Conservation (phyloP, 2,888 invertebrate species). For the Alviniconcha strummeri region DNA sequence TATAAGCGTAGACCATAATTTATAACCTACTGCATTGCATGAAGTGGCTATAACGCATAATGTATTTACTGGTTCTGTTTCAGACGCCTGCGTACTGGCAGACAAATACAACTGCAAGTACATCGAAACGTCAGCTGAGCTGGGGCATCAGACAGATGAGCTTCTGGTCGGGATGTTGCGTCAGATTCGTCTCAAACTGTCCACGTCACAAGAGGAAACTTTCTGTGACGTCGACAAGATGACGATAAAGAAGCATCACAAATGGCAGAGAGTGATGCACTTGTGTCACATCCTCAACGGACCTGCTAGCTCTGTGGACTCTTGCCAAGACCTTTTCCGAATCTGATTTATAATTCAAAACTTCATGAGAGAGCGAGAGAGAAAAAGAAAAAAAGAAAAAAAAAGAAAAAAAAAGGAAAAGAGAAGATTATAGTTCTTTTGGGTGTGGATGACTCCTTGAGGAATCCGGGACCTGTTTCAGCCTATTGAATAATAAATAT, state of each 20-base stretch:
- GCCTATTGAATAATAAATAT: too few relatives aligned
- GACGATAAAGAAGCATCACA: background rate
- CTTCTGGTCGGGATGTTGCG: slow-evolving; percentile 92
- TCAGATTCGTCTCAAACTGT: slow-evolving; percentile 86
- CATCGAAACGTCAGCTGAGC: slow-evolving; percentile 95
- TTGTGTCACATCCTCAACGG: slow-evolving; percentile 18
- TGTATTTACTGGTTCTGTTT: slow-evolving; percentile 8
- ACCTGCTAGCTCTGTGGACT: background rate
- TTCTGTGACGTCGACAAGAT: background rate
- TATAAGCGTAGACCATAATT: too few relatives aligned
- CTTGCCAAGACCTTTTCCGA: slow-evolving; percentile 15
- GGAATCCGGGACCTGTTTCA: too few relatives aligned
- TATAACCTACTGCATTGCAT: too few relatives aligned
- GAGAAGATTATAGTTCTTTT: too few relatives aligned
- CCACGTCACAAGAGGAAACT: slow-evolving; percentile 18
- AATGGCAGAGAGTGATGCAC: slow-evolving; percentile 18
- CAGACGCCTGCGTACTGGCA: slow-evolving; percentile 56
- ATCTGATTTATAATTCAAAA: background rate
- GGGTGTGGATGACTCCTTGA: too few relatives aligned
- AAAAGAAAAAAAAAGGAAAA: too few relatives aligned
- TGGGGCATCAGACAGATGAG: slow-evolving; percentile 97
- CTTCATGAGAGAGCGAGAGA: background rate
- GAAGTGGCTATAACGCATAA: too few relatives aligned
- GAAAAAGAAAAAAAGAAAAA: background rate
- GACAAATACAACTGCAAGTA: slow-evolving; percentile 85